Conservation (phyloP, 2,113 vertebrate genomes). For the Erpornis zantholeuca region DNA sequence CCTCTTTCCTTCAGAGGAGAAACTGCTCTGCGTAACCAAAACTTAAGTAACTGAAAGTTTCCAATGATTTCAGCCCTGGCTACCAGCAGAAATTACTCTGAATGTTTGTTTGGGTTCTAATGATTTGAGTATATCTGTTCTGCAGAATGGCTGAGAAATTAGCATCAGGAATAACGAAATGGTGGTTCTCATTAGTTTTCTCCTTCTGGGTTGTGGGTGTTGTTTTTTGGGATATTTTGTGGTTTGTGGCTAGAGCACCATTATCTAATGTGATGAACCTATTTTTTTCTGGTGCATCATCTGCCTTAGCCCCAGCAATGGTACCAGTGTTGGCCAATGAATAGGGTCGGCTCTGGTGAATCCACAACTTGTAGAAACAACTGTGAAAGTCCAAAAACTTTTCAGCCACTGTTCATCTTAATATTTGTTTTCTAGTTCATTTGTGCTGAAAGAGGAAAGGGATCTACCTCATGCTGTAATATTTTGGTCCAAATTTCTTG, state of each 20-base stretch:
- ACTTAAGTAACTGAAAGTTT: background rate
- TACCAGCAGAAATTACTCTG: background rate
- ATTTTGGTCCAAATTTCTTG: background rate
- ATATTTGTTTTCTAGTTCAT: background rate
- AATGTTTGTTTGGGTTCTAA: background rate
- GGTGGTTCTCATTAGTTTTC: background rate
- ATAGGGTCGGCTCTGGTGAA: background rate
- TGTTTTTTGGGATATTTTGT: background rate
- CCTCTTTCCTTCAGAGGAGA: background rate
- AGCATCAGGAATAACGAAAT: background rate
- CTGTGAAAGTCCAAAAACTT: background rate
- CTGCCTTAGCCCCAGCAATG: background rate
- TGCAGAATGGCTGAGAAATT: background rate
- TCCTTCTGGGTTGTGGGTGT: background rate
- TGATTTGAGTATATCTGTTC: background rate
- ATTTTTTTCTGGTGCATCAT: fast-evolving
- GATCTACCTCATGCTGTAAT: background rate
- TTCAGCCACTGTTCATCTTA: background rate
- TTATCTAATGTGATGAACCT: background rate
- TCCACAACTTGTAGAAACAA: background rate
- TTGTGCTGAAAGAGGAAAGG: background rate
- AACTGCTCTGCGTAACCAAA: background rate
- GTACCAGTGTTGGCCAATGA: background rate
- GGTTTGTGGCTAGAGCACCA: background rate
- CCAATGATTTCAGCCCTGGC: background rate